Conservation (phyloP, 2,113 vertebrate species). For the Tyto alba region DNA sequence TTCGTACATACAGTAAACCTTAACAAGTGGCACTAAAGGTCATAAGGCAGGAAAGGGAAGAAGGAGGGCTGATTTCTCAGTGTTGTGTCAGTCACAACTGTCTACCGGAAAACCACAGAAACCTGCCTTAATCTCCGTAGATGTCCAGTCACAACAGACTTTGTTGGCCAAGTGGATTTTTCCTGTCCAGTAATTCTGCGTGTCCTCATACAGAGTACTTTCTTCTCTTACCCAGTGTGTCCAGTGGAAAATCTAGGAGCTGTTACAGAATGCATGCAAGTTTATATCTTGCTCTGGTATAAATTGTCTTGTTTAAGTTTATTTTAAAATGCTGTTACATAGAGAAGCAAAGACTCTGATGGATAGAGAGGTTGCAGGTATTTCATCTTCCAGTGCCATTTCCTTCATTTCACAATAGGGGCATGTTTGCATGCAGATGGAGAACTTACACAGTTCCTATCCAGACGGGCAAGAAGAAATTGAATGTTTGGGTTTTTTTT, state of each 20-base stretch:
- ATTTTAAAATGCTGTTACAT: neutral
- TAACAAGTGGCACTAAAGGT: constrained; percentile 6
- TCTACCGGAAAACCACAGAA: constrained; percentile 66
- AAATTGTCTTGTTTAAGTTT: neutral
- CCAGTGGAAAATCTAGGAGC: neutral
- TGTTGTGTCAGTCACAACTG: constrained; percentile 55
- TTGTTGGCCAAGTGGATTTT: neutral
- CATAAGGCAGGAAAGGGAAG: constrained; percentile 59
- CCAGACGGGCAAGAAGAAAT: neutral
- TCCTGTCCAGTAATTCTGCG: neutral
- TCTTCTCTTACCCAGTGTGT: neutral
- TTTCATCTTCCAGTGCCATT: neutral
- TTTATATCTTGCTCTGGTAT: neutral
- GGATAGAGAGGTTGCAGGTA: neutral
- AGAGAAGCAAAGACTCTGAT: neutral
- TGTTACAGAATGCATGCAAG: neutral
- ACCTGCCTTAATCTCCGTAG: constrained; percentile 24
- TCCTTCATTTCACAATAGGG: neutral
- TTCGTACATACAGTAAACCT: neutral
- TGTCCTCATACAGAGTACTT: neutral
- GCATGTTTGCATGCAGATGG: neutral
- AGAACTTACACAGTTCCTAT: neutral
- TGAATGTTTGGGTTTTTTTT: neutral
- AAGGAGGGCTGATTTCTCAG: neutral
- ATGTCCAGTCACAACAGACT: constrained; percentile 47